Percentiles rank a stretch among this genome's conserved stretches.
These are phyloP conservation scores for Lepidochrysops patricia DNA, from an alignment of 2,888 invertebrate species.

Conservation along the genomic window DNA sequence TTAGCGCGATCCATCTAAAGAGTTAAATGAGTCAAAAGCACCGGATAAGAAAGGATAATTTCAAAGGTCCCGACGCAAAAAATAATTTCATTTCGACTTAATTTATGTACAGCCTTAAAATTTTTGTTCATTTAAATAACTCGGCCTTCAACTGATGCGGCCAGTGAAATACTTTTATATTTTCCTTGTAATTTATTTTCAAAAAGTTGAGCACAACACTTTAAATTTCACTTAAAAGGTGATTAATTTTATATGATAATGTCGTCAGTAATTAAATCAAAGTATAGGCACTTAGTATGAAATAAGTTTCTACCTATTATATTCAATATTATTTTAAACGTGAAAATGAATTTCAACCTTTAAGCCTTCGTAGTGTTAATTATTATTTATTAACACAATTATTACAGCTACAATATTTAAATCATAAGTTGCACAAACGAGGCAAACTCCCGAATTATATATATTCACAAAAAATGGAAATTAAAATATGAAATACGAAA, in stretches of 20 bases:
- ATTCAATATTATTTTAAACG: too few species aligned
- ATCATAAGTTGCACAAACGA: too few species aligned
- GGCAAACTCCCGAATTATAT: too few species aligned
- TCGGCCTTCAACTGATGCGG: not conserved
- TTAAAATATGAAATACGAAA: not conserved
- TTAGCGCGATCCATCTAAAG: not conserved
- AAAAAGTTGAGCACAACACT: not conserved
- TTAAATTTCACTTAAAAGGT: not conserved
- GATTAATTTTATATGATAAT: not conserved
- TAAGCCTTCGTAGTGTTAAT: too few species aligned
- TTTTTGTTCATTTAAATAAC: constrained; percentile 8
- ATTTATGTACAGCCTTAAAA: constrained; percentile 5
- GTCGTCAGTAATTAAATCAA: not conserved
- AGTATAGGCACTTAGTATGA: too few species aligned
- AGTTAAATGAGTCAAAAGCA: not conserved
- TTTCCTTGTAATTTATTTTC: not conserved
- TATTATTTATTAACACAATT: too few species aligned
- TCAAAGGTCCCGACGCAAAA: constrained; percentile 3
- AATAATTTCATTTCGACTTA: constrained; percentile 5
- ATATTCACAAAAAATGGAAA: not conserved
- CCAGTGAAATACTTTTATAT: constrained; percentile 2
- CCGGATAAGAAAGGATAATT: constrained; percentile 5
- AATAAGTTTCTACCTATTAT: too few species aligned
- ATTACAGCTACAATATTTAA: too few species aligned
- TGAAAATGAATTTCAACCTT: too few species aligned